Percentiles rank a stretch among this genome's conserved stretches.
Conservation (phyloP, 2,797 vertebrate genomes). For the Florisuga fusca region DNA sequence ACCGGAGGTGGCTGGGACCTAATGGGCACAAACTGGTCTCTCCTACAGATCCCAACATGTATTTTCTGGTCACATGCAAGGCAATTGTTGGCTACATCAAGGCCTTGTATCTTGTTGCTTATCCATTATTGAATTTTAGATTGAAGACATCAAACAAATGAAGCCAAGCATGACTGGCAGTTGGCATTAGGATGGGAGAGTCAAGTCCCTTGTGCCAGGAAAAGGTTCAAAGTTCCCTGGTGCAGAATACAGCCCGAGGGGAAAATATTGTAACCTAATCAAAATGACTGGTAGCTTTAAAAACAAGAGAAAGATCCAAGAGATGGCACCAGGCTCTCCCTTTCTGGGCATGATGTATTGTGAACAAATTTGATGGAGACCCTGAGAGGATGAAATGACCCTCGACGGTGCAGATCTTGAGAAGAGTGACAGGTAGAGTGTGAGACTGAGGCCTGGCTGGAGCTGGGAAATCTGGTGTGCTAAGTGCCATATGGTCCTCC, state of each 20-base stretch:
- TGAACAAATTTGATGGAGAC: slow-evolving; percentile 38
- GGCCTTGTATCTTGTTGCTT: background rate
- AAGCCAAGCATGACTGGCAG: background rate
- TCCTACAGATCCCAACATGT: background rate
- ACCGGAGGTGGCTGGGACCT: background rate
- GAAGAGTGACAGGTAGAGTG: slow-evolving; percentile 66
- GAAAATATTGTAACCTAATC: background rate
- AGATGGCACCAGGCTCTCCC: slow-evolving; percentile 1
- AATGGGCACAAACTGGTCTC: background rate
- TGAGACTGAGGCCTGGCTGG: slow-evolving; percentile 71
- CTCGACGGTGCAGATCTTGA: slow-evolving; percentile 14
- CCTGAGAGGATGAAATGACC: slow-evolving; percentile 36
- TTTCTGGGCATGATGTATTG: background rate
- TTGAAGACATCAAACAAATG: background rate
- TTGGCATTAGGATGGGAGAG: background rate
- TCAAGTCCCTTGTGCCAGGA: background rate
- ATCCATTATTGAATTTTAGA: background rate
- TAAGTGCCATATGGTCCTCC: slow-evolving; percentile 56
- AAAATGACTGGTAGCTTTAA: background rate
- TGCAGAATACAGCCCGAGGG: background rate
- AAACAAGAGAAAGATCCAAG: background rate
- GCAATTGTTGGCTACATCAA: background rate
- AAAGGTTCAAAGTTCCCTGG: slow-evolving; percentile 26
- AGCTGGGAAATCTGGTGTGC: slow-evolving; percentile 67
- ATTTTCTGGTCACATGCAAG: background rate